phyloP scores from a whole-genome alignment of 2,797 vertebrate species.

The Avahi laniger region DNA sequence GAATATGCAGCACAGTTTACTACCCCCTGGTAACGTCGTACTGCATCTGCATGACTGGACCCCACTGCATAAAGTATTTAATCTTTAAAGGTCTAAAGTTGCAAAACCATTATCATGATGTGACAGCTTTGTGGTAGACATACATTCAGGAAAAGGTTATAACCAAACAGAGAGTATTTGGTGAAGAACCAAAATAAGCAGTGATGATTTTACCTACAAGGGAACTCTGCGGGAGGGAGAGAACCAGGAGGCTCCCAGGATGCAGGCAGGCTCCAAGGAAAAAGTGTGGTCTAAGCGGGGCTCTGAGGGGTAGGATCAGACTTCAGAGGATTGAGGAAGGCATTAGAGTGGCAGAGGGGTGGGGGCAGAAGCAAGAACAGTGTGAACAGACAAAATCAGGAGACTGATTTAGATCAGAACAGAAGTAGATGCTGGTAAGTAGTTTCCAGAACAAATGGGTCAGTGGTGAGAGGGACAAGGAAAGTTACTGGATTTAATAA shows the following conservation, averaged over 20 bases:
- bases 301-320: neutral
- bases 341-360: neutral
- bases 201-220: neutral
- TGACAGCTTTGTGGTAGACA: neutral
- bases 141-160: neutral
- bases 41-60: neutral
- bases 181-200: neutral
- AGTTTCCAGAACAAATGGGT: neutral
- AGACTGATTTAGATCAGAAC: neutral
- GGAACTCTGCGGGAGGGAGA: neutral
- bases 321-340: neutral
- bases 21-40: neutral
- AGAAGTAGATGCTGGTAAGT: neutral
- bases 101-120: neutral
- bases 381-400: neutral
- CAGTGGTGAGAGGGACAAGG: neutral
- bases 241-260: neutral
- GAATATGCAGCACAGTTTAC: neutral
- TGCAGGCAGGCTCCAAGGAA: neutral
- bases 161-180: neutral
- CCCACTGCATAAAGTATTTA: neutral
- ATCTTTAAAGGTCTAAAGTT: neutral
- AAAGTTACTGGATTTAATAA: neutral
- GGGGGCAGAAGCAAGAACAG: neutral
- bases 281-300: neutral